Percentiles rank a stretch among this genome's conserved stretches.
Evolutionary conservation across 2,797 vertebrate genomes (phyloP).

Genomic region (Callimico goeldii): DNA sequence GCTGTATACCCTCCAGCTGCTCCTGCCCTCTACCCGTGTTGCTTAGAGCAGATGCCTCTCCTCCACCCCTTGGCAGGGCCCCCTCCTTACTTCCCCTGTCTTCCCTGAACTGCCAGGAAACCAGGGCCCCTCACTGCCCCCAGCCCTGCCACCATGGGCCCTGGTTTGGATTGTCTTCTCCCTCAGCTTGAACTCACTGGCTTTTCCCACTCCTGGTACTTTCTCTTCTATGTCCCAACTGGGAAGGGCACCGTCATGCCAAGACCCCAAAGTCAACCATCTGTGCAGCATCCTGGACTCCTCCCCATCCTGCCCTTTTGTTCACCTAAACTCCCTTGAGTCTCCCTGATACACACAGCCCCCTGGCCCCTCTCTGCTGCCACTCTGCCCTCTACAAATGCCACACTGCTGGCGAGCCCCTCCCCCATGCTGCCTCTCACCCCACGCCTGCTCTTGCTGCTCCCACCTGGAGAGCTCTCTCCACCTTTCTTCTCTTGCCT

Average conservation of each 20-base stretch:
- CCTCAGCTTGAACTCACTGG: neutral
- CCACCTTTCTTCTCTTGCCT: no score
- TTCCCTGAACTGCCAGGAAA: neutral
- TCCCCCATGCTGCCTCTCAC: neutral
- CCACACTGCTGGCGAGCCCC: rapidly evolving
- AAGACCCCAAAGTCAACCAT: neutral
- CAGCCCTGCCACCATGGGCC: rapidly evolving
- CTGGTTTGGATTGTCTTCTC: neutral
- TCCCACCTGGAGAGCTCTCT: neutral
- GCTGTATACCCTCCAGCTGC: neutral
- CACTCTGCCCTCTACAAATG: neutral
- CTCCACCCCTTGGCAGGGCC: no score
- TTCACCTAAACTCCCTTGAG: neutral
- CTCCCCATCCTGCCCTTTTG: neutral
- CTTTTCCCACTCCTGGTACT: neutral
- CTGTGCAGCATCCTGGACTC: neutral
- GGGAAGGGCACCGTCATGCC: neutral
- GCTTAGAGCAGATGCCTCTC: neutral
- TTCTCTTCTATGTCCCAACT: neutral
- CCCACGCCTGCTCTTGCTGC: rapidly evolving
- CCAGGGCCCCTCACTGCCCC: neutral
- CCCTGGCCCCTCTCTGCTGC: neutral
- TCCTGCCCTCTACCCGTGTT: neutral
- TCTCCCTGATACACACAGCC: no score
- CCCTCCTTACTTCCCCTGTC: neutral